phyloP scores from a whole-genome alignment of 2,113 vertebrate genomes.

The Epinephelus lanceolatus region DNA sequence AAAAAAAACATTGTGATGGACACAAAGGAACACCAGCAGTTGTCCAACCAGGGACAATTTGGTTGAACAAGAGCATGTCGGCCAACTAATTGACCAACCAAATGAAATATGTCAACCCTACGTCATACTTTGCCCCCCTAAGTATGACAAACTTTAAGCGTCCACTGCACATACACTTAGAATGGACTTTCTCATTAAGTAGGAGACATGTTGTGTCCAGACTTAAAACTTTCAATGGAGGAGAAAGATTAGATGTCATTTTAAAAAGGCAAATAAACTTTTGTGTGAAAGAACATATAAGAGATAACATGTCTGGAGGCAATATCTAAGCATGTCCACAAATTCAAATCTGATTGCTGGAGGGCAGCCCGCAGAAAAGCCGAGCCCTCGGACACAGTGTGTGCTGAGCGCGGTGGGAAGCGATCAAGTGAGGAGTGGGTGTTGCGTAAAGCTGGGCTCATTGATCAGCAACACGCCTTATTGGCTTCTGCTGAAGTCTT shows the following conservation, averaged over 20 bases:
- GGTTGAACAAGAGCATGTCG: too few relatives aligned
- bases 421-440: slow-evolving; percentile 48
- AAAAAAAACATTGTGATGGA: too few relatives aligned
- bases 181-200: not conserved
- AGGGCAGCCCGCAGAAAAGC: slow-evolving; percentile 6
- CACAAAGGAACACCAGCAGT: too few relatives aligned
- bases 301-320: not conserved
- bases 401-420: slow-evolving; percentile 13
- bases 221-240: not conserved
- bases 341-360: slow-evolving; percentile 1
- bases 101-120: too few relatives aligned
- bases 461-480: slow-evolving; percentile 79
- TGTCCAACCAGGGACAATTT: too few relatives aligned
- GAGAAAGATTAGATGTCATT: not conserved
- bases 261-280: not conserved
- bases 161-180: not conserved
- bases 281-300: not conserved
- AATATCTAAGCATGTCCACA: slow-evolving; percentile 9
- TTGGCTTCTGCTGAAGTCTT: slow-evolving; percentile 79
- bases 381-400: not conserved
- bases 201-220: not conserved
- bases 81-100: too few relatives aligned
- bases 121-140: too few relatives aligned
- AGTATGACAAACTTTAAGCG: too few relatives aligned
- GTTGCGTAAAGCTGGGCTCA: slow-evolving; percentile 60